Base-by-base conservation (phyloP, 2,113 vertebrate genomes). In the Megaceryle maxima region DNA sequence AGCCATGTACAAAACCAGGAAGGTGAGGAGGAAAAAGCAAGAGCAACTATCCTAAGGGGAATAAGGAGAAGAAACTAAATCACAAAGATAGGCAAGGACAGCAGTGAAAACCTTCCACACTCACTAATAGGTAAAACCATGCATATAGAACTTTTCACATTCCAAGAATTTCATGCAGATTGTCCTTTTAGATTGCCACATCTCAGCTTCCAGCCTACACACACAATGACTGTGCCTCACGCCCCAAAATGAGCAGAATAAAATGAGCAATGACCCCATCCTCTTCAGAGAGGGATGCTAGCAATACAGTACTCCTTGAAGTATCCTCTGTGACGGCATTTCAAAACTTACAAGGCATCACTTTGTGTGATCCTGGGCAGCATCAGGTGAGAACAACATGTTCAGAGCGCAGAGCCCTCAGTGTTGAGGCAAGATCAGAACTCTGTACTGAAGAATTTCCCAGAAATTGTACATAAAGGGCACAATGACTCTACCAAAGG, bases 331-430 rank as follows among this genome's bases (percentile, higher is more conserved):
- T 12, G 8, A 63, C 9, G 11, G 8, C 35, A 62, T 77, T 90
- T 86, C 24, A 53, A 62, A 66, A 39, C 28, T 68, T 68, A 29
- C 2, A 75, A 21, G 31, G 26, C 11, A 12, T 13, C 29, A 29
- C 15, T 84, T 35, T 25, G 5, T 70, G 35, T 78, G 28, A 46
- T 35, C 16, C 37, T 60, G 39, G 29, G 26, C 8, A 68, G 39
- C 3, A 0, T n/a, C 56, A 67, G 12, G 10, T 90, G 57, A 68
- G 3, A 60, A 17, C n/a, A 62, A 29, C 0, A 3, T 28, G 19
- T 73, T 76, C 53, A 76, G 31, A 53, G 28, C 1, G 2, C 43
- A 44, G 16, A 75, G 80, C 18, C 44, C 18, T 28, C 20, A 79
- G 9, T 22, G 37, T 28, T 11, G 8, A 53, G 31, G 43, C 19